Percentiles rank a stretch among this genome's conserved stretches.
phyloP scores from a whole-genome alignment of 2,888 invertebrate species.

The Amphipyra tragopoginis region DNA sequence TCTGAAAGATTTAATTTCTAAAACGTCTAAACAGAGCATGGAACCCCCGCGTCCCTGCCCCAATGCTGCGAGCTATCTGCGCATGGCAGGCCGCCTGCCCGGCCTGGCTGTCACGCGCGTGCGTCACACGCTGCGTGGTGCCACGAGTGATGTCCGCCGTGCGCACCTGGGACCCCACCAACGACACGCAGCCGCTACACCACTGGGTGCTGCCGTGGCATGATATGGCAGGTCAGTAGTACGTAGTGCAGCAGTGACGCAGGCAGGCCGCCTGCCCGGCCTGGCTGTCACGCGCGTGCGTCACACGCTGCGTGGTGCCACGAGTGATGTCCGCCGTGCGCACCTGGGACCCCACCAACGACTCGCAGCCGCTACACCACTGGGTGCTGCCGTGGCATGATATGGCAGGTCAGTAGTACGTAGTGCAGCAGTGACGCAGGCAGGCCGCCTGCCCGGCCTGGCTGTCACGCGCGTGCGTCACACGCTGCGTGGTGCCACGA shows the following conservation, averaged over 20 bases:
- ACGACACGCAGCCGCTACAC: conserved; percentile 98
- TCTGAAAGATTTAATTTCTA: no score
- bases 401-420: conserved; percentile 89
- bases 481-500: conserved; percentile 94
- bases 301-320: conserved; percentile 95
- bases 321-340: conserved; percentile 93
- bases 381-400: conserved; percentile 99
- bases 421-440: conserved; percentile 69
- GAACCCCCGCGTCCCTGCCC: conserved; percentile 95
- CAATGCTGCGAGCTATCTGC: conserved; percentile 94
- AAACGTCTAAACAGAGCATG: conserved; percentile 89
- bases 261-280: conserved; percentile 93
- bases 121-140: conserved; percentile 95
- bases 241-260: no score
- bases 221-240: conserved; percentile 91
- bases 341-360: conserved; percentile 98
- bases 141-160: conserved; percentile 94
- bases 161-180: conserved; percentile 98
- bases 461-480: conserved; percentile 95
- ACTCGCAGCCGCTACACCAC: conserved; percentile 98
- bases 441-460: conserved; percentile 94
- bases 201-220: conserved; percentile 99
- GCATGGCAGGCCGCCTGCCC: conserved; percentile 95
- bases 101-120: conserved; percentile 94
- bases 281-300: conserved; percentile 95